phyloP scores from a whole-genome alignment of 1,140 invertebrate species.

The Bombus consobrinus region DNA sequence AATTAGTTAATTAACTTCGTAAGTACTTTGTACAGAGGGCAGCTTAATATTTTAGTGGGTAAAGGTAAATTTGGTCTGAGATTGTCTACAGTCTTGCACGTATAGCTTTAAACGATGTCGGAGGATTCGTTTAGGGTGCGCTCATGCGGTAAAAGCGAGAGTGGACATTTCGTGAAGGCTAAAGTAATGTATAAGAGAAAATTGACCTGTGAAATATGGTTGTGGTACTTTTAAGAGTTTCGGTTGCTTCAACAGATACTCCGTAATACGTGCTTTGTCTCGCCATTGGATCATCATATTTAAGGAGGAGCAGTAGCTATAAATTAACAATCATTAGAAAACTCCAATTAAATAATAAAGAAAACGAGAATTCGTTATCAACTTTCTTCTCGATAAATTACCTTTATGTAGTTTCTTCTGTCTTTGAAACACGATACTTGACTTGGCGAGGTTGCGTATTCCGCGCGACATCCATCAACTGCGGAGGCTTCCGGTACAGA shows the following conservation, averaged over 20 bases:
- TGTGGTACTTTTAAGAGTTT: background rate
- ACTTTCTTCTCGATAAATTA: too few species aligned
- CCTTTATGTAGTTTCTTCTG: background rate
- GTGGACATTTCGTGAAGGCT: background rate
- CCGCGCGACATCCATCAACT: background rate
- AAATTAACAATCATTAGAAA: too few species aligned
- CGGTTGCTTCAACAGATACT: too few species aligned
- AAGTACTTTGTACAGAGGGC: background rate
- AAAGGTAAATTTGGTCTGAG: background rate
- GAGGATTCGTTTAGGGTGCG: constrained; percentile 16
- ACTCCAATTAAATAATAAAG: too few species aligned
- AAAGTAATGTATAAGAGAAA: background rate
- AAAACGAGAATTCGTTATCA: too few species aligned
- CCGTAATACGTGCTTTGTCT: too few species aligned
- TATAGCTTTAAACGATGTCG: constrained; percentile 4
- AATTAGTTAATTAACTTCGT: background rate
- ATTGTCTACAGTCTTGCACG: background rate
- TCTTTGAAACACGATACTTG: background rate
- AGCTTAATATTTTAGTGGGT: background rate
- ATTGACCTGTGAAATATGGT: background rate
- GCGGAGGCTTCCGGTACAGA: constrained; percentile 20
- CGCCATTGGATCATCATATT: too few species aligned
- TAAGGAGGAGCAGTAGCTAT: too few species aligned
- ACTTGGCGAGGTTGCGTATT: constrained; percentile 2
- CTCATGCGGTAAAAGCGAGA: background rate